Conservation (phyloP, 2,888 invertebrate species). For the Acleris holmiana region DNA sequence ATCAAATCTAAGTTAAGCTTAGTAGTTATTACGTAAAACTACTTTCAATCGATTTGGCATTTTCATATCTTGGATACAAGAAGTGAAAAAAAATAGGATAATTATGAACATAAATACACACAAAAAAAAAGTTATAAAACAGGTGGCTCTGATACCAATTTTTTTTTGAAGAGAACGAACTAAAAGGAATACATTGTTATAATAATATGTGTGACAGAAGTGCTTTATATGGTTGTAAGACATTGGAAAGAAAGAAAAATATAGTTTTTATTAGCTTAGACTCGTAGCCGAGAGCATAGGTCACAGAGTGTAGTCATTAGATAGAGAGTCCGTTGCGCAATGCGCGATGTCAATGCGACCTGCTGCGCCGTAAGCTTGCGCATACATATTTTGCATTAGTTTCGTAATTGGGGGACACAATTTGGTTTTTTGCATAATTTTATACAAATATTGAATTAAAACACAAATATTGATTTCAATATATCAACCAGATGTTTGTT, state of each 20-base stretch:
- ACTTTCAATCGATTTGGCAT: too few species aligned
- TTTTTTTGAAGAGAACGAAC: too few species aligned
- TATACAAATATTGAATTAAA: conserved; percentile 17
- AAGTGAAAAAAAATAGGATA: too few species aligned
- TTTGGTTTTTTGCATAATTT: conserved; percentile 33
- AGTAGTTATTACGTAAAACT: too few species aligned
- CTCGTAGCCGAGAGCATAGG: conserved; percentile 31
- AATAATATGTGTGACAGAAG: background rate
- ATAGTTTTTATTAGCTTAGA: conserved; percentile 27
- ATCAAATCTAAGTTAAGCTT: too few species aligned
- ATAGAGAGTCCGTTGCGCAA: conserved; percentile 34
- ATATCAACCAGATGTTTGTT: background rate
- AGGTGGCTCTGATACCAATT: too few species aligned
- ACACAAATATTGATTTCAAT: conserved; percentile 11
- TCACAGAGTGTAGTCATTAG: conserved; percentile 32
- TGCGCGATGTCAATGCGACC: conserved; percentile 20
- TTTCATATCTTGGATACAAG: too few species aligned
- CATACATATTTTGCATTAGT: conserved; percentile 33
- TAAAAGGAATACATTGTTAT: too few species aligned
- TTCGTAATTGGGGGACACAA: conserved; percentile 30
- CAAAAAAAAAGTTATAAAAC: too few species aligned
- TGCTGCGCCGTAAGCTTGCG: conserved; percentile 13
- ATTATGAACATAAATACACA: too few species aligned
- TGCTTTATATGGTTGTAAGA: background rate
- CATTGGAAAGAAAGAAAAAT: conserved; percentile 5